Evolutionary conservation across 1,140 invertebrate species (phyloP).

Genomic region (Zaprionus ornatus): DNA sequence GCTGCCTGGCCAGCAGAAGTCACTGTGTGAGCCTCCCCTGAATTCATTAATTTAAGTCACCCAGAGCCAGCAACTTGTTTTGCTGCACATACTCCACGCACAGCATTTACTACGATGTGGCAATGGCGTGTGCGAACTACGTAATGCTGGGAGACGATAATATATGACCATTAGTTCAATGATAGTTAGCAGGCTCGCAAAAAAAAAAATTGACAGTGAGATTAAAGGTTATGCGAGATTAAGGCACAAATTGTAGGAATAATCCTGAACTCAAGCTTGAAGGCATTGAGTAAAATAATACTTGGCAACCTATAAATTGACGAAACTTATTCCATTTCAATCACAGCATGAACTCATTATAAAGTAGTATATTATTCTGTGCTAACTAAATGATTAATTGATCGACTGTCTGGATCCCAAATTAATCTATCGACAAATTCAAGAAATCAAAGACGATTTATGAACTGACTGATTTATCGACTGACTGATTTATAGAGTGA

Average conservation of each 20-base stretch:
- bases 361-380: background rate
- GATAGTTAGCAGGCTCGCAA: conserved; percentile 39
- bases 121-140: conserved; percentile 55
- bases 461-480: background rate
- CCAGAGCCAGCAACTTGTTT: conserved; percentile 17
- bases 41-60: conserved; percentile 68
- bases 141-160: conserved; percentile 38
- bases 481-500: background rate
- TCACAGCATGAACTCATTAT: background rate
- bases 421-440: background rate
- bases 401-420: background rate
- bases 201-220: background rate
- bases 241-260: background rate
- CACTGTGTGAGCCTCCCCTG: conserved; percentile 17
- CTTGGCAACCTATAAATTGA: background rate
- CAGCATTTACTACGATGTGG: conserved; percentile 45
- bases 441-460: background rate
- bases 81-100: conserved; percentile 5
- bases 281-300: background rate
- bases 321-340: background rate
- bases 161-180: conserved; percentile 45
- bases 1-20: conserved; percentile 27
- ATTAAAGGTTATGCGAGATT: background rate
- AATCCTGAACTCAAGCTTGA: background rate
- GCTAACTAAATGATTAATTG: background rate